Conservation (phyloP, 2,113 vertebrate genomes). For the Panthera uncia region DNA sequence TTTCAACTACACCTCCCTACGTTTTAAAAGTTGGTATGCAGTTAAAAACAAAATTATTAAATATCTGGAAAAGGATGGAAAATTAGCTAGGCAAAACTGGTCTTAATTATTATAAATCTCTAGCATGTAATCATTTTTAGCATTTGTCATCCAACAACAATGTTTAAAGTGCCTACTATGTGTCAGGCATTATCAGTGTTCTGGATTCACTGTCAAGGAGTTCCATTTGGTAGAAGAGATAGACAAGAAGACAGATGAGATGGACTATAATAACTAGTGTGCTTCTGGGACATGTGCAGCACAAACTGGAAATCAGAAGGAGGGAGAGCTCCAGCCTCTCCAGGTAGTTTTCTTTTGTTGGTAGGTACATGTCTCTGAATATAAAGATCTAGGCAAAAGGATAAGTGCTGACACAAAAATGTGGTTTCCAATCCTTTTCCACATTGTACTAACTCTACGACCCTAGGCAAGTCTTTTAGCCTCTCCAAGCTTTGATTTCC, state of each 20-base stretch:
- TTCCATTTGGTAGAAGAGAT: neutral
- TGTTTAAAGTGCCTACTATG: neutral
- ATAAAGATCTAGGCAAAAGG: neutral
- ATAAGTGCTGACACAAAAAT: neutral
- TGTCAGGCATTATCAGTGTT: neutral
- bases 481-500: neutral
- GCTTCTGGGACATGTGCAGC: fast-evolving
- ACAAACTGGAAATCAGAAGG: neutral
- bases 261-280: neutral
- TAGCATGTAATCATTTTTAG: neutral
- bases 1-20: conserved; percentile 60
- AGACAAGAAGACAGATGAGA: neutral
- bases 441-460: neutral
- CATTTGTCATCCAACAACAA: neutral
- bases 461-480: neutral
- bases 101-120: neutral
- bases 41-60: conserved; percentile 16
- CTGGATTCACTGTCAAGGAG: neutral
- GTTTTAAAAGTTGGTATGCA: conserved; percentile 25
- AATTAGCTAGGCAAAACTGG: neutral
- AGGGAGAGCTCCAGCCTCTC: neutral
- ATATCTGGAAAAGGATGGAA: neutral
- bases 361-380: neutral
- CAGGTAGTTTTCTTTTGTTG: neutral
- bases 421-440: neutral